Conservation (phyloP, 2,113 vertebrate species). For the Piprites chloris region DNA sequence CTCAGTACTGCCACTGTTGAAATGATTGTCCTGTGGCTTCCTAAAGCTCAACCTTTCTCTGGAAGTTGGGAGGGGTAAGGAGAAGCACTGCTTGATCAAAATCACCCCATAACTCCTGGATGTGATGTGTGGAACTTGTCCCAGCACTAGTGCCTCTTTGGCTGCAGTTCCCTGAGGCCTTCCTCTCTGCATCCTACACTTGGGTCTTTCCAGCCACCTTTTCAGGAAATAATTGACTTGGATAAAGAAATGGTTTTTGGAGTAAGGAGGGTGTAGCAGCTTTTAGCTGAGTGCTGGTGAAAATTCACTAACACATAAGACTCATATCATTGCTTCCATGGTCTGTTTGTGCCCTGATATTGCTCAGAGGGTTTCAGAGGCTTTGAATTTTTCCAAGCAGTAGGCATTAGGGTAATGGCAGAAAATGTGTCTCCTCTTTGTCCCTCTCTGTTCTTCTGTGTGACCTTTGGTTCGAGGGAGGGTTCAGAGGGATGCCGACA, state of each 20-base stretch:
- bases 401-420: background rate
- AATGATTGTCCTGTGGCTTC: background rate
- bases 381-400: background rate
- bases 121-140: accelerated
- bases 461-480: too few relatives aligned
- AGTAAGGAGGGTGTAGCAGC: background rate
- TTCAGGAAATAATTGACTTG: background rate
- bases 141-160: background rate
- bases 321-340: background rate
- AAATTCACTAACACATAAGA: background rate
- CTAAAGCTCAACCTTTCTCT: background rate
- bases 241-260: background rate
- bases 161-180: background rate
- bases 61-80: background rate
- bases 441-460: background rate
- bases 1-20: background rate
- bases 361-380: background rate
- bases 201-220: background rate
- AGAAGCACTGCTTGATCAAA: background rate
- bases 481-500: too few relatives aligned
- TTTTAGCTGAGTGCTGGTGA: background rate
- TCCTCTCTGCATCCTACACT: background rate
- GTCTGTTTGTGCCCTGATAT: background rate
- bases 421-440: background rate
- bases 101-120: background rate